Evolutionary conservation across 2,797 vertebrate genomes (phyloP), one percentile per base, ranked within the genome.

Genomic region (Triplophysa yarkandensis): DNA sequence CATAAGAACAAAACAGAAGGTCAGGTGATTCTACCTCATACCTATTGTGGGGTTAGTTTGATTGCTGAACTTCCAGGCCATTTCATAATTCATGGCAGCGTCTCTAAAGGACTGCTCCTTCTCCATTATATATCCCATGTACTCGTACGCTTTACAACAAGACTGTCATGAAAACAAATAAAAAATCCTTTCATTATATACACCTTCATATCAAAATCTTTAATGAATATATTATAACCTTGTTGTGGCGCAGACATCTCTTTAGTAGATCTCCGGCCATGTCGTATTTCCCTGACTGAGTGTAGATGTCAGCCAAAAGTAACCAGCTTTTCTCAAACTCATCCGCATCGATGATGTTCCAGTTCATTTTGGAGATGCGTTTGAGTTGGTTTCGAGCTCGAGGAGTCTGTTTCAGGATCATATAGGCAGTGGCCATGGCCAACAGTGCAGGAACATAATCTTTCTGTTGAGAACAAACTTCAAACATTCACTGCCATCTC

Each of bases 311-410:
- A 39, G 97, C 95, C 86, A 99, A 92, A 9, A 99, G 93, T 76
- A 99, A 90, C 95, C 97, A 98, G 87, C 96, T 98, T 89, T 98
- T 99, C 85, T 99, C 97, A 82, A 98, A 98, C 81, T 99, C 97
- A 23, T 99, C 98, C 0, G 96, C 96, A 79, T 99, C 97, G 10
- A 93, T 77, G 32, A 94, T 90, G 89, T 92, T 98, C 97, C 97
- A 99, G 87, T 86, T 95, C 95, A 99, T 97, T 88, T 98, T 98
- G 58, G 95, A 90, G 80, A 99, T 95, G 60, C 95, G 91, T 84
- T 99, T 99, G 71, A 99, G 91, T 78, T 98, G 96, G 87, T 95
- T 99, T 82, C 96, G 93, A 70, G 97, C 98, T 86, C 93, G 87
- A 39, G 96, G 95, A 21, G 93, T 98, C 86, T 98, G 96, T 81